A percentile compares a stretch with the other conserved stretches of the same genome.
These are phyloP conservation scores for Aleiodes leptofemur DNA, from an alignment of 2,888 invertebrate genomes.

Conservation along the genomic window DNA sequence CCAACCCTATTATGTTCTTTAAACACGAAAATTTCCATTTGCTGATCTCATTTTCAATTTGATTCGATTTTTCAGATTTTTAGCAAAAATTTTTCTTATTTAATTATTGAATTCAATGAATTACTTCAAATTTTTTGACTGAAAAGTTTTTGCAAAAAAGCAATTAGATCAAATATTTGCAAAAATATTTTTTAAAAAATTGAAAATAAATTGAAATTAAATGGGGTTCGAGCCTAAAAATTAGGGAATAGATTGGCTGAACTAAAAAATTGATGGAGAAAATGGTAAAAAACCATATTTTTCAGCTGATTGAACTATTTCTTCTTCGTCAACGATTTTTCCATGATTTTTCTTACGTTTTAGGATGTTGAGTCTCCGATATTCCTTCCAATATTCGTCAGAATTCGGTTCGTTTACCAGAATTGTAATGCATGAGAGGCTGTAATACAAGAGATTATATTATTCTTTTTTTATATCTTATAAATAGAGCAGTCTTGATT, in stretches of 20 bases:
- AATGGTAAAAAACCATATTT: too few species aligned
- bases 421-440: slow-evolving; percentile 48
- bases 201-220: too few species aligned
- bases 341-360: slow-evolving; percentile 7
- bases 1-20: slow-evolving; percentile 41
- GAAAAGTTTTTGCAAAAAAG: too few species aligned
- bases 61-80: not conserved
- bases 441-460: slow-evolving; percentile 39
- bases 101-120: too few species aligned
- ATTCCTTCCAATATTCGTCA: slow-evolving; percentile 49
- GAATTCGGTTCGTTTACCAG: slow-evolving; percentile 43
- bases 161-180: too few species aligned
- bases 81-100: not conserved
- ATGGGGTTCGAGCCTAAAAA: too few species aligned
- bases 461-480: slow-evolving; percentile 8
- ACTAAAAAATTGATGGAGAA: too few species aligned
- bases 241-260: too few species aligned
- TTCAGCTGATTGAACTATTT: too few species aligned
- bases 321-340: not conserved
- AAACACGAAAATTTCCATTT: not conserved
- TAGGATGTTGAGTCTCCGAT: slow-evolving; percentile 6
- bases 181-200: too few species aligned
- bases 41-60: slow-evolving; percentile 27
- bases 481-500: slow-evolving; percentile 35
- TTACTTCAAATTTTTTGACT: too few species aligned